These are phyloP conservation scores for Timema podura DNA, from an alignment of 2,888 invertebrate genomes.

Conservation along the genomic window DNA sequence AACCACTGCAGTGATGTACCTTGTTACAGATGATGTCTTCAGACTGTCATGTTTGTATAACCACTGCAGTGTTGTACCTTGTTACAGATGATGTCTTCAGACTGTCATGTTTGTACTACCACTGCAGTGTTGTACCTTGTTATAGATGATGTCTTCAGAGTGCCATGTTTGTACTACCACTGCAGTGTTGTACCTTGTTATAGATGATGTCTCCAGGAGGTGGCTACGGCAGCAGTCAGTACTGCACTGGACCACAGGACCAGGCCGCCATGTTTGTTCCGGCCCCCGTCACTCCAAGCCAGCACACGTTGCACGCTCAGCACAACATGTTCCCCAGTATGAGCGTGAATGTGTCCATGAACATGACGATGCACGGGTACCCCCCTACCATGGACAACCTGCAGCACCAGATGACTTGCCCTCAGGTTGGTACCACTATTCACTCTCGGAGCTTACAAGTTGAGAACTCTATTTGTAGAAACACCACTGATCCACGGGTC, in stretches of 20 bases:
- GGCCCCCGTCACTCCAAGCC: constrained; percentile 33
- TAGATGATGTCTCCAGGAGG: constrained; percentile 54
- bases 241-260: constrained; percentile 29
- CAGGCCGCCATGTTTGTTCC: constrained; percentile 33
- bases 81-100: too few species aligned
- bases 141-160: too few species aligned
- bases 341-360: constrained; percentile 97
- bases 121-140: too few species aligned
- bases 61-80: too few species aligned
- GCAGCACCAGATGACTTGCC: constrained; percentile 59
- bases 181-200: constrained; percentile 26
- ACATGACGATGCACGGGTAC: constrained; percentile 87
- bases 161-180: too few species aligned
- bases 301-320: constrained; percentile 34
- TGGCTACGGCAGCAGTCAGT: constrained; percentile 31
- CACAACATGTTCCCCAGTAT: constrained; percentile 71
- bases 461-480: too few species aligned
- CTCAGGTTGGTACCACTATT: constrained; percentile 53
- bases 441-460: neutral
- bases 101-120: too few species aligned
- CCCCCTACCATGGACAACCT: constrained; percentile 44
- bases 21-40: too few species aligned
- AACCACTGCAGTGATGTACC: too few species aligned
- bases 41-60: too few species aligned
- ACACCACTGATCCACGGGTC: too few species aligned